A percentile compares a stretch with the other conserved stretches of the same genome.
Evolutionary conservation across 2,888 invertebrate genomes (phyloP).

Genomic region (Drosophila yooni): DNA sequence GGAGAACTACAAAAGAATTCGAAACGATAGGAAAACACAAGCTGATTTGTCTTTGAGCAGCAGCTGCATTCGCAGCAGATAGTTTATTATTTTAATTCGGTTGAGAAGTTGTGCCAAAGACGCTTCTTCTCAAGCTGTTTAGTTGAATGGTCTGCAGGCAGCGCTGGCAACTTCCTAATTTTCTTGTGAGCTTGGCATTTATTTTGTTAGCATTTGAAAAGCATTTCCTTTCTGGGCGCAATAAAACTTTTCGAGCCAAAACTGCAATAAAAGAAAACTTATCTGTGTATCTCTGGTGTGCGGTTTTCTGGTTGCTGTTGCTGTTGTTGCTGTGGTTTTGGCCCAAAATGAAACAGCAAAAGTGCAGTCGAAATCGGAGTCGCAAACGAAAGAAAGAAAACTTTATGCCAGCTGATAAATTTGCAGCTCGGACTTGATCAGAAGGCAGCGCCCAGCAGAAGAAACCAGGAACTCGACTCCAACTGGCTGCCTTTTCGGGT

Average conservation of each 20-base stretch:
- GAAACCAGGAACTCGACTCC: neutral
- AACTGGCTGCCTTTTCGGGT: constrained; percentile 41
- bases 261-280: constrained; percentile 80
- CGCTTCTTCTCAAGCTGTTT: constrained; percentile 55
- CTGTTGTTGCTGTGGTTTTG: constrained; percentile 28
- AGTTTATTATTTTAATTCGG: constrained; percentile 75
- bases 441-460: constrained; percentile 43
- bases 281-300: constrained; percentile 61
- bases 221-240: constrained; percentile 68
- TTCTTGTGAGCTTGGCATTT: constrained; percentile 54
- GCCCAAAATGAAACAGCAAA: constrained; percentile 35
- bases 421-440: constrained; percentile 78
- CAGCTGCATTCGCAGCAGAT: constrained; percentile 49
- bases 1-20: constrained; percentile 37
- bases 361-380: constrained; percentile 32
- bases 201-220: constrained; percentile 75
- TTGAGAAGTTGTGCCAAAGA: constrained; percentile 56
- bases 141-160: constrained; percentile 50
- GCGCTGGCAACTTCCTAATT: constrained; percentile 53
- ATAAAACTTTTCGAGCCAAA: constrained; percentile 69
- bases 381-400: constrained; percentile 54
- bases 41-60: constrained; percentile 60
- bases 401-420: constrained; percentile 78
- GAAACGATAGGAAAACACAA: constrained; percentile 34
- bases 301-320: constrained; percentile 26